Percentiles rank a stretch among this genome's conserved stretches.
These are phyloP conservation scores for Dipodomys stephensi DNA, from an alignment of 2,113 vertebrate genomes.

Conservation along the genomic window DNA sequence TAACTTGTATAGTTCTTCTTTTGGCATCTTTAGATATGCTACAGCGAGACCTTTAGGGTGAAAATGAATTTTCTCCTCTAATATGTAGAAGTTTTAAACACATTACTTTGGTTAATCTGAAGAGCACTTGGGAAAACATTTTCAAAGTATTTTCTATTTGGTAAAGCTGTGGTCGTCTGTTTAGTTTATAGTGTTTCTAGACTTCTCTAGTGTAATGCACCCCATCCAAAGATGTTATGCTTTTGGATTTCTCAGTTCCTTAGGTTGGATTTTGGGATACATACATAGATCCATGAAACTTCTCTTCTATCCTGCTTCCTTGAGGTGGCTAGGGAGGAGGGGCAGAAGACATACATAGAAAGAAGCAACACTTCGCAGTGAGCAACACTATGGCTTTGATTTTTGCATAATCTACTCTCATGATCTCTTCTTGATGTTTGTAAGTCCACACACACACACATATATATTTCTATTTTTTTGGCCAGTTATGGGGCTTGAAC, in stretches of 20 bases:
- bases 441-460: not conserved
- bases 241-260: not conserved
- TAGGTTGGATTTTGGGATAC: not conserved
- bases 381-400: not conserved
- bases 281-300: fast-evolving
- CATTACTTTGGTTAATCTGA: not conserved
- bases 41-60: conserved; percentile 19
- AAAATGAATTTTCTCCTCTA: conserved; percentile 31
- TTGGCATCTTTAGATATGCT: conserved; percentile 15
- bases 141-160: not conserved
- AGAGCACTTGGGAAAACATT: not conserved
- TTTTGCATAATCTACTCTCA: not conserved
- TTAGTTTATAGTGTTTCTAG: not conserved
- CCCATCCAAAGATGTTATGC: not conserved
- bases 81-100: conserved; percentile 7
- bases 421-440: not conserved
- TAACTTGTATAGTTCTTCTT: not conserved
- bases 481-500: too few relatives aligned
- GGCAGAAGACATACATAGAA: not conserved
- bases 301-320: not conserved
- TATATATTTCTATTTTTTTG: not conserved
- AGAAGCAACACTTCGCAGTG: not conserved
- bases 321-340: too few relatives aligned
- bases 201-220: not conserved
- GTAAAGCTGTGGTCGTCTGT: not conserved